These are phyloP conservation scores for Platygyra sinensis DNA, from an alignment of 64 coral and sea anemone species.

Conservation along the genomic window DNA sequence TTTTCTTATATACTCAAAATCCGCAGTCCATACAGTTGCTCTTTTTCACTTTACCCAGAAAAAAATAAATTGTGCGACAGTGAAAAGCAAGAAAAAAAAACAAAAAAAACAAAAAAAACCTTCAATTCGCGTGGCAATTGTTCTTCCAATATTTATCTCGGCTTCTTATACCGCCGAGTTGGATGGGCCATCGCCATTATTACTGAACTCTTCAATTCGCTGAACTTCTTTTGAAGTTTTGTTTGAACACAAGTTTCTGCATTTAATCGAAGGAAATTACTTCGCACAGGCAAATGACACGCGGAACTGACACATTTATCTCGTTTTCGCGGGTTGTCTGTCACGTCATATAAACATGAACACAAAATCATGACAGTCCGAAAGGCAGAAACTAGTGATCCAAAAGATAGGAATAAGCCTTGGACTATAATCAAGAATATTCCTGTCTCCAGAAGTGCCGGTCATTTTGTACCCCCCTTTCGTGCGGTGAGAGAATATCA, in stretches of 20 bases:
- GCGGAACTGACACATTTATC: too few relatives aligned
- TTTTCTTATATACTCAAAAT: too few relatives aligned
- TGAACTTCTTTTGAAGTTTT: neutral
- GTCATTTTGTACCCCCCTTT: neutral
- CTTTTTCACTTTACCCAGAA: too few relatives aligned
- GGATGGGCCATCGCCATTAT: neutral
- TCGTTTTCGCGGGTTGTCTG: too few relatives aligned
- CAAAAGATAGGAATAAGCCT: neutral
- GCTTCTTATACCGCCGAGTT: neutral
- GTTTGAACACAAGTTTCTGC: neutral
- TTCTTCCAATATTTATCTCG: neutral
- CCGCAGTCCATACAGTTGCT: too few relatives aligned
- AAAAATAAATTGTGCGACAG: too few relatives aligned
- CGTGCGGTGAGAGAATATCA: neutral
- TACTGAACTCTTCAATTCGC: neutral
- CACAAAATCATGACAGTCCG: too few relatives aligned
- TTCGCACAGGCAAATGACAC: too few relatives aligned
- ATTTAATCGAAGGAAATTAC: too few relatives aligned
- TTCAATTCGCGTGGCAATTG: neutral
- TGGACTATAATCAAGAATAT: neutral
- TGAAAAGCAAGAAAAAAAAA: neutral
- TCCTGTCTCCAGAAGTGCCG: neutral
- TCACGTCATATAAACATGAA: too few relatives aligned
- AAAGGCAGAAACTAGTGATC: too few relatives aligned
- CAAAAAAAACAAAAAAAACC: too few relatives aligned